phyloP scores from a whole-genome alignment of 2,113 vertebrate species.

The Arothron firmamentum region DNA sequence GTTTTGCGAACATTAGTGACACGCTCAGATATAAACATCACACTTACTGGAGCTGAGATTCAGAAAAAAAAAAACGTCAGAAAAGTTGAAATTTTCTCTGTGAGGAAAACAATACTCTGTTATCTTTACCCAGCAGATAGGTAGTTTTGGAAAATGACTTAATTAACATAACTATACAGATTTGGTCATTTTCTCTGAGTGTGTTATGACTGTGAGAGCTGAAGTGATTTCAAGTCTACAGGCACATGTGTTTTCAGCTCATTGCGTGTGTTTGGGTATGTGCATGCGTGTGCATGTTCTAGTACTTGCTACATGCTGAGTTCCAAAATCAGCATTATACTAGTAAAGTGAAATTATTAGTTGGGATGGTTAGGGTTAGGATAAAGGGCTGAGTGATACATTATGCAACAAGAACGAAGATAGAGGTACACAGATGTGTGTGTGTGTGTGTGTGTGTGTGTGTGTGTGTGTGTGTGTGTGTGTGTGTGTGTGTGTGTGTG shows the following conservation, averaged over 20 bases:
- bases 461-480: conserved; percentile 34
- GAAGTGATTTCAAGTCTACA: background rate
- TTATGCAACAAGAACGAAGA: too few relatives aligned
- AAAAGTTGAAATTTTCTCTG: conserved; percentile 35
- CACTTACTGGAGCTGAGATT: too few relatives aligned
- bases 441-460: conserved; percentile 4
- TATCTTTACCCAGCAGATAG: conserved; percentile 32
- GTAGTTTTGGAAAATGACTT: conserved; percentile 38
- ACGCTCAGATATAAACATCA: too few relatives aligned
- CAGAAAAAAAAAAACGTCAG: conserved; percentile 1
- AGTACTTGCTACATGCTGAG: too few relatives aligned
- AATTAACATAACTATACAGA: conserved; percentile 32
- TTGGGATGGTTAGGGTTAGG: too few relatives aligned
- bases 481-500: conserved; percentile 40
- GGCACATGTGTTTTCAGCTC: background rate
- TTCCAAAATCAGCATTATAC: too few relatives aligned
- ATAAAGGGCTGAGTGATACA: too few relatives aligned
- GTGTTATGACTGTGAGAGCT: conserved; percentile 20
- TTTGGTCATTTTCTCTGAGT: conserved; percentile 13
- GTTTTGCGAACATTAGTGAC: too few relatives aligned
- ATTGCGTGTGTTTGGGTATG: too few relatives aligned
- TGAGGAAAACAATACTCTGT: conserved; percentile 24
- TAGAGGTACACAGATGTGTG: too few relatives aligned
- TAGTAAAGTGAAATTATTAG: too few relatives aligned
- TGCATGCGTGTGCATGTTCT: too few relatives aligned